Evolutionary conservation across 1,140 invertebrate genomes (phyloP), one percentile per base, ranked within the genome.

Genomic region (Drosophila leontia): DNA sequence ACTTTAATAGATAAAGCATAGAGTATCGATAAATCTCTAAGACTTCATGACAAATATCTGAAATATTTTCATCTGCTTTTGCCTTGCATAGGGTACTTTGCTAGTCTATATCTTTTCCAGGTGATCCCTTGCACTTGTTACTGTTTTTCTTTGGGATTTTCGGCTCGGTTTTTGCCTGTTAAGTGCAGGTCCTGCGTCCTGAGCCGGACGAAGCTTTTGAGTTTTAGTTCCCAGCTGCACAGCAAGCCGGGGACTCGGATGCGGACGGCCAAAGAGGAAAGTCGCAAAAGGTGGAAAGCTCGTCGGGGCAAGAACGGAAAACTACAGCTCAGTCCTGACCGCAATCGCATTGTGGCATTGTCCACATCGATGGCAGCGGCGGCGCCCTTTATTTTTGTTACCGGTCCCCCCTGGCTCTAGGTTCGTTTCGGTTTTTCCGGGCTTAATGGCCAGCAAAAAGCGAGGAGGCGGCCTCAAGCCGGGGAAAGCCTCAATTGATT

Each of bases 301-400:
- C 37, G 35, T 15, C 13, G 7, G 60, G 39, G 8, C 8, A 37
- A 13, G 23, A 15, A 50, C 15, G 35, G 7, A 35, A 41, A 42
- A 34, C 53, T 63, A 41, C 56, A 72, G 59, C 77, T 69, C 55
- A 59, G 75, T 44, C 56, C 68, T 88, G 80, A 90, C 84, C 84
- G 74, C 84, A 88, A 88, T 88, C 85, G 84, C 84, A 88, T 88
- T 88, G 84, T 78, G 85, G 84, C 84, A 84, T 84, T 87, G 83
- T 88, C 67, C 83, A 80, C 80, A 87, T 87, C 84, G 78, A 86
- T 86, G 53, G 53, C 19, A 23, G 35, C 50, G 84, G 82, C 80
- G 83, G 74, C 83, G 84, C 84, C 84, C 76, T 62, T 74, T 84
- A 87, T 78, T 88, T 87, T 87, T 80, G 80, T 80, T 77, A 78